Conservation (phyloP, 2,888 invertebrate genomes). For the Caenorhabditis zanzibari region DNA sequence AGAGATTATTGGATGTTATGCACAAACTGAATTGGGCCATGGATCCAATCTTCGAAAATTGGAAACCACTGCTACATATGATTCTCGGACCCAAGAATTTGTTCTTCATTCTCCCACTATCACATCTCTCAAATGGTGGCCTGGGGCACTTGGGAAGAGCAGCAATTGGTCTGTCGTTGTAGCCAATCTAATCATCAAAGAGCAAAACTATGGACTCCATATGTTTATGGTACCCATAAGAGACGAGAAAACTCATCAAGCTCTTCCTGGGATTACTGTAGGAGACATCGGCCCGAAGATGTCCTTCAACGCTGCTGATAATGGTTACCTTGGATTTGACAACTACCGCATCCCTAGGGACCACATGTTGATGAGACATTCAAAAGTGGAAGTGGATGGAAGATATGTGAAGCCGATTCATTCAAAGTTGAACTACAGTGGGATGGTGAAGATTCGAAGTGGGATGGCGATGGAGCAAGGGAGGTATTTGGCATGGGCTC, state of each 20-base stretch:
- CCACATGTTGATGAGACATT: constrained; percentile 95
- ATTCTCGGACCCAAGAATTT: constrained; percentile 90
- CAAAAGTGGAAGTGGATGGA: constrained; percentile 87
- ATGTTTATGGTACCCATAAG: constrained; percentile 94
- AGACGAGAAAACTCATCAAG: constrained; percentile 92
- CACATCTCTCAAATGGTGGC: constrained; percentile 87
- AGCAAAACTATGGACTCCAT: constrained; percentile 92
- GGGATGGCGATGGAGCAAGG: constrained; percentile 84
- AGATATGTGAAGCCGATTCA: constrained; percentile 91
- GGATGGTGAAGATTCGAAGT: constrained; percentile 88
- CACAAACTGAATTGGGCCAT: constrained; percentile 96
- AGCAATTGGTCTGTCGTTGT: constrained; percentile 95
- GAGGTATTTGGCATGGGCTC: constrained; percentile 90
- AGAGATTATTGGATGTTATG: constrained; percentile 94
- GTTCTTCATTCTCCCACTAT: constrained; percentile 92
- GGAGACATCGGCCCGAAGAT: constrained; percentile 97
- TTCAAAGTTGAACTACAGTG: constrained; percentile 92
- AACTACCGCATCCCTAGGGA: constrained; percentile 92
- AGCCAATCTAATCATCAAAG: constrained; percentile 92
- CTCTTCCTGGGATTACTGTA: constrained; percentile 89
- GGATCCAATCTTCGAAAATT: constrained; percentile 90
- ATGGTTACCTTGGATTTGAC: constrained; percentile 93
- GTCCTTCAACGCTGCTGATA: constrained; percentile 94
- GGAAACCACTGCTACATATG: constrained; percentile 95
- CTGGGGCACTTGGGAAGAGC: constrained; percentile 86